Percentiles rank a stretch among this genome's conserved stretches.
phyloP scores from a whole-genome alignment of 2,888 invertebrate genomes.

The Auanema freiburgensis region DNA sequence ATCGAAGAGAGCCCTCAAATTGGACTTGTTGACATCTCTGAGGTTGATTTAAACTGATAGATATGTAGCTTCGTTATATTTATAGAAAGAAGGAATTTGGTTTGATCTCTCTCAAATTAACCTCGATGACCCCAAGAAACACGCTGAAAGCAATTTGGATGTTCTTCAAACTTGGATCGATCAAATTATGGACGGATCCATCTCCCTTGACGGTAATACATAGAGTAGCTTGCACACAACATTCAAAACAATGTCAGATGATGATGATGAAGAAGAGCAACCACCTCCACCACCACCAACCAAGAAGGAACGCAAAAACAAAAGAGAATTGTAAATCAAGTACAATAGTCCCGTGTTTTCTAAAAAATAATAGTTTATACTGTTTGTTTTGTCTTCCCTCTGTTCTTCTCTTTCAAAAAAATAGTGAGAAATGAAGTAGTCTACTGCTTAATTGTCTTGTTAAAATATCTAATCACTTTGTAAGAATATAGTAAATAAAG shows the following conservation, averaged over 20 bases:
- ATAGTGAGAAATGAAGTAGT: neutral
- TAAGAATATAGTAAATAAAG: neutral
- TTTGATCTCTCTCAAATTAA: constrained; percentile 64
- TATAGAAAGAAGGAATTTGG: constrained; percentile 64
- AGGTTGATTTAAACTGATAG: constrained; percentile 30
- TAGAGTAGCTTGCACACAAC: neutral
- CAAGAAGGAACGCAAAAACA: constrained; percentile 42
- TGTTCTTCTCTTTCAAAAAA: neutral
- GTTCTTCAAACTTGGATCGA: constrained; percentile 64
- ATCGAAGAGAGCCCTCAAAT: constrained; percentile 64
- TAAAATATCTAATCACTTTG: constrained; percentile 3
- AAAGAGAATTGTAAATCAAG: constrained; percentile 42
- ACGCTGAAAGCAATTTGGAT: constrained; percentile 63
- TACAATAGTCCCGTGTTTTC: neutral
- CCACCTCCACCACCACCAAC: constrained; percentile 49
- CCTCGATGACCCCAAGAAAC: constrained; percentile 63
- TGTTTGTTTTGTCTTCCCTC: neutral
- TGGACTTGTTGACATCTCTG: constrained; percentile 64
- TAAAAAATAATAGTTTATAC: neutral
- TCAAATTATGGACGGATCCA: constrained; percentile 62
- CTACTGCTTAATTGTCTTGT: neutral
- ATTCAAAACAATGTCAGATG: constrained; percentile 10
- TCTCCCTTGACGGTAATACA: constrained; percentile 55
- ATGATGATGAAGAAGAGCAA: constrained; percentile 45
- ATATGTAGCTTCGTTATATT: neutral